Evolutionary conservation across 2,888 invertebrate species (phyloP), one percentile per base, ranked within the genome.

Genomic region (Hemaris fuciformis): DNA sequence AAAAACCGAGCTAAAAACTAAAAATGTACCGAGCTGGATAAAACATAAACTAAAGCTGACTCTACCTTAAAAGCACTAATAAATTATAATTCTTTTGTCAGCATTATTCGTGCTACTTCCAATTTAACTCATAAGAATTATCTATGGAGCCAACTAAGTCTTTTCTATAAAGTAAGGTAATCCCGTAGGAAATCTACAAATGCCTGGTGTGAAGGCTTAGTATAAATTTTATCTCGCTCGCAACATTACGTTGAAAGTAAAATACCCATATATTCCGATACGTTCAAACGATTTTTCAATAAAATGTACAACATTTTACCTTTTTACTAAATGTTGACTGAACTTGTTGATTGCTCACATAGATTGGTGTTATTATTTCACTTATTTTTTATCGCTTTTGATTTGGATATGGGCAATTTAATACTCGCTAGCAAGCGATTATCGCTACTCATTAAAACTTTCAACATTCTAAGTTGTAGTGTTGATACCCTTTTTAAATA

Each of bases 161-260:
- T 53, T 23, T 31, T 53, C 53, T 53, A 53, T 53, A 53, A 53
- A 53, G 27, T 53, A 53, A 53, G 53, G 27, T 53, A 53, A 31
- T 53, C 53, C 53, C 53, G 18, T 27, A 31, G 53, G 53, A 53
- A 53, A 53, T 53, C 53, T 53, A 53, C 53, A 53, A 53, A 53
- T 53, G 53, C 53, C 53, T 31, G 53, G 53, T 31, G 31, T 53
- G 27, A 53, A 53, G 53, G 53, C 53, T 53, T 20, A 53, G 53
- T 53, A 53, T 53, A 53, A 48, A 53, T 53, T 53, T 53, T 53
- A 53, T 53, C 53, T 31, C 31, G 53, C 53, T 31, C 53, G 53
- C 27, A 31, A 53, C 53, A 53, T 27, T 31, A 53, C 18, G 18
- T 18, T 27, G 53, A 53, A 27, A 31, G 31, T 31, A 53, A 53